Evolutionary conservation across 2,113 vertebrate species (phyloP).

Genomic region (Narcine bancroftii): DNA sequence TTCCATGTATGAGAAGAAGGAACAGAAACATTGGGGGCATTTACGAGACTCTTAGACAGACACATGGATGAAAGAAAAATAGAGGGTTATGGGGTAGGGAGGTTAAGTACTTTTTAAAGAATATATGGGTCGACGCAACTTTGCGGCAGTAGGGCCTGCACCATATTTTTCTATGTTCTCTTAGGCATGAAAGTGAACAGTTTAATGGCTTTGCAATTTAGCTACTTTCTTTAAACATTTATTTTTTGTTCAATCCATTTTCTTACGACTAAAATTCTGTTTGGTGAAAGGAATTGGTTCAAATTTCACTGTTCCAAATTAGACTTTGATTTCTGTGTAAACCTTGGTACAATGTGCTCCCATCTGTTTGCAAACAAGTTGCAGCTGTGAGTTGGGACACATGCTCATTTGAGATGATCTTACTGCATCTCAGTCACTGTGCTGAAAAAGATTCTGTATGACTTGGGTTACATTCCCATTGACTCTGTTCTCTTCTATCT

Average conservation of each 20-base stretch:
- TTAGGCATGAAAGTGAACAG: background rate
- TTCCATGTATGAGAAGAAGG: background rate
- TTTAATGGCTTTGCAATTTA: background rate
- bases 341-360: background rate
- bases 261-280: background rate
- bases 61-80: too few relatives aligned
- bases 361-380: background rate
- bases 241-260: background rate
- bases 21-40: too few relatives aligned
- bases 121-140: too few relatives aligned
- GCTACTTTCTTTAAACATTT: background rate
- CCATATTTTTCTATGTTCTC: too few relatives aligned
- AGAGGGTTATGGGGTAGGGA: too few relatives aligned
- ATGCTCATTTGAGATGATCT: background rate
- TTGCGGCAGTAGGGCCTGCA: too few relatives aligned
- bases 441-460: background rate
- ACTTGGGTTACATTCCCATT: background rate
- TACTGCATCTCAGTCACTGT: background rate
- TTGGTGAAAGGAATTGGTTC: background rate
- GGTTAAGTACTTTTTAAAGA: too few relatives aligned
- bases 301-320: background rate
- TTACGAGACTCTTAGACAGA: too few relatives aligned
- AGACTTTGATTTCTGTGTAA: background rate
- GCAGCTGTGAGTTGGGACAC: background rate
- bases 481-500: background rate